Conservation (phyloP, 37 sponge, comb jelly and placozoan genomes). For the Tethya wilhelma region DNA sequence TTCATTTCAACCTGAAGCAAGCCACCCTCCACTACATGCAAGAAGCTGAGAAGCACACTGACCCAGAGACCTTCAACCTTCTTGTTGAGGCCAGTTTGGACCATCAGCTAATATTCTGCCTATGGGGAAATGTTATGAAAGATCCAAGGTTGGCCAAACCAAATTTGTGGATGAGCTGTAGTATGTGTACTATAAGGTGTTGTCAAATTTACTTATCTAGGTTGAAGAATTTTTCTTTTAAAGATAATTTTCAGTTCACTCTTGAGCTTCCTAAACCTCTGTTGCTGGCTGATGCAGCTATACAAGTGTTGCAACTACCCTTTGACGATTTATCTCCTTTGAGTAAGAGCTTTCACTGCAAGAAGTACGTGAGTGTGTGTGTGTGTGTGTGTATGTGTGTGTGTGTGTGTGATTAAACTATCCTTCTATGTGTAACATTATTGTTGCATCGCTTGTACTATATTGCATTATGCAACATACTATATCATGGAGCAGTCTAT, state of each 20-base stretch:
- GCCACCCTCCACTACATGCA: conserved; percentile 22
- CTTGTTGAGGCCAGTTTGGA: conserved; percentile 28
- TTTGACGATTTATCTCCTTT: conserved; percentile 65
- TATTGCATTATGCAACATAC: too few species aligned
- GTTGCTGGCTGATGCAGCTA: conserved; percentile 67
- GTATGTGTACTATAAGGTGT: too few species aligned
- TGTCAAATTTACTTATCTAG: too few species aligned
- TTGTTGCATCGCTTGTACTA: too few species aligned
- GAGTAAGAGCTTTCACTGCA: conserved; percentile 15
- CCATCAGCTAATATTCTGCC: conserved; percentile 34
- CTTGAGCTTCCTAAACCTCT: conserved; percentile 87
- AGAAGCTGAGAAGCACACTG: conserved; percentile 34
- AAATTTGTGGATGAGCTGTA: neutral
- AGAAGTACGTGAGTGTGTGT: neutral
- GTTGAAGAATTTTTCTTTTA: conserved; percentile 65
- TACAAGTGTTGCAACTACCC: conserved; percentile 45
- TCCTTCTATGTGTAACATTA: too few species aligned
- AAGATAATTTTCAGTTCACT: conserved; percentile 19
- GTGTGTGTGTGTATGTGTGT: too few species aligned
- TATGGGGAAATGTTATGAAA: conserved; percentile 90
- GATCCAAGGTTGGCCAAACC: conserved; percentile 66
- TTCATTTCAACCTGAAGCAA: conserved; percentile 17
- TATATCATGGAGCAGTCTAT: too few species aligned
- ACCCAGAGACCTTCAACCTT: conserved; percentile 61
- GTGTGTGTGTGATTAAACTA: too few species aligned